Conservation (phyloP, 2,797 vertebrate genomes). For the Sebastes trivittatus region DNA sequence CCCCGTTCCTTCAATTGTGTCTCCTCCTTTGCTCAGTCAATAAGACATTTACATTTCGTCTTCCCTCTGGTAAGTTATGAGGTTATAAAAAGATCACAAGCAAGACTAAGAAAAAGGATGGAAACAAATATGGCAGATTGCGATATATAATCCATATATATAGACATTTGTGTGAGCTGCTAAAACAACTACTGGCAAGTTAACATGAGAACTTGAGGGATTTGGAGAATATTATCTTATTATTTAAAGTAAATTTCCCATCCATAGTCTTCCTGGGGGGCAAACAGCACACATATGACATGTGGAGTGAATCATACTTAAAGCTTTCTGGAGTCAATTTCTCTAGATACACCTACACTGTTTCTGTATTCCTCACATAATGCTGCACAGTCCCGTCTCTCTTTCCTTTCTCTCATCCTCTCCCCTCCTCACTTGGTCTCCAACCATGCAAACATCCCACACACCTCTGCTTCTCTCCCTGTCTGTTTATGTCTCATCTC, state of each 20-base stretch:
- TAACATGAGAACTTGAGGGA: background rate
- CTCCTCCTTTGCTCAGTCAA: background rate
- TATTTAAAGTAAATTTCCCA: background rate
- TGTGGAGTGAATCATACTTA: slow-evolving; percentile 1
- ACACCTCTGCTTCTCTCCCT: background rate
- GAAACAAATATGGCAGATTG: background rate
- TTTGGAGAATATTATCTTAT: background rate
- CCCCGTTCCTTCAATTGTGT: background rate
- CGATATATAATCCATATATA: background rate
- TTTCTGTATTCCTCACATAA: background rate
- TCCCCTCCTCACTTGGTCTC: slow-evolving; percentile 6
- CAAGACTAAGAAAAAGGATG: background rate
- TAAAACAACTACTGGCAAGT: background rate
- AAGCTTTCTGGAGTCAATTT: background rate
- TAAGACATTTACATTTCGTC: background rate
- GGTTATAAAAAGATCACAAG: background rate
- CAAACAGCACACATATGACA: background rate
- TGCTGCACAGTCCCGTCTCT: background rate
- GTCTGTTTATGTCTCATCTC: slow-evolving; percentile 18
- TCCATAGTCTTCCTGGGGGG: background rate
- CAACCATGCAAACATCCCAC: slow-evolving; percentile 10
- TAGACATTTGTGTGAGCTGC: background rate
- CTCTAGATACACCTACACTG: background rate
- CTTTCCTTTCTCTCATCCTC: background rate
- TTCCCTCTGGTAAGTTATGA: background rate